A percentile compares a stretch with the other conserved stretches of the same genome.
Evolutionary conservation across 2,113 vertebrate species (phyloP).

Genomic region (Notarius lentiginosus): DNA sequence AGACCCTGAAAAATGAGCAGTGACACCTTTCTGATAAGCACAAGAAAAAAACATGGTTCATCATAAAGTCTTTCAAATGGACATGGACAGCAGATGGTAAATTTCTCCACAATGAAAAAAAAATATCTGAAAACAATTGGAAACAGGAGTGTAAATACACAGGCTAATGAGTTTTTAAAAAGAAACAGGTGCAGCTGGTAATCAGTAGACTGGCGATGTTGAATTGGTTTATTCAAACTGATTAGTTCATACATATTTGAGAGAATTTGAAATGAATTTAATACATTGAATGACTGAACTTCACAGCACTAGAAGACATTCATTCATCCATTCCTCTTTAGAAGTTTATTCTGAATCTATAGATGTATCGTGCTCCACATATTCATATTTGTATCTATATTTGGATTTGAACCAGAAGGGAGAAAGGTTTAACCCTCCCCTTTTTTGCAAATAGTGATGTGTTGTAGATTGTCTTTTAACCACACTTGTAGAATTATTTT

Average conservation of each 20-base stretch:
- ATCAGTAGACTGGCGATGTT: neutral
- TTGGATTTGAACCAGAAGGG: neutral
- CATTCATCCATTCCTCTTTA: neutral
- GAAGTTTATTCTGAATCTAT: neutral
- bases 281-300: neutral
- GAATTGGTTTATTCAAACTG: constrained; percentile 2
- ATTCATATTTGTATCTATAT: neutral
- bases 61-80: neutral
- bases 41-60: neutral
- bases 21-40: neutral
- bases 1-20: neutral
- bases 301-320: no score
- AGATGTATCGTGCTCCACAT: neutral
- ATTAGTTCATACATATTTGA: constrained; percentile 7
- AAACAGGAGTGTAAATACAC: neutral
- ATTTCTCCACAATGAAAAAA: neutral
- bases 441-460: neutral
- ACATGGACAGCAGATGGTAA: constrained; percentile 4
- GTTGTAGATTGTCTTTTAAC: neutral
- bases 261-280: neutral
- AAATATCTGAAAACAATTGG: neutral
- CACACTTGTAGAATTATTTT: neutral
- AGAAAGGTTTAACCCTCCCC: neutral
- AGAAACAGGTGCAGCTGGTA: constrained; percentile 13
- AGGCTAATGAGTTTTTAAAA: constrained; percentile 1